A percentile compares a stretch with the other conserved stretches of the same genome.
These are phyloP conservation scores for Orchesella flavescens DNA, from an alignment of 2,888 invertebrate species.

Conservation along the genomic window DNA sequence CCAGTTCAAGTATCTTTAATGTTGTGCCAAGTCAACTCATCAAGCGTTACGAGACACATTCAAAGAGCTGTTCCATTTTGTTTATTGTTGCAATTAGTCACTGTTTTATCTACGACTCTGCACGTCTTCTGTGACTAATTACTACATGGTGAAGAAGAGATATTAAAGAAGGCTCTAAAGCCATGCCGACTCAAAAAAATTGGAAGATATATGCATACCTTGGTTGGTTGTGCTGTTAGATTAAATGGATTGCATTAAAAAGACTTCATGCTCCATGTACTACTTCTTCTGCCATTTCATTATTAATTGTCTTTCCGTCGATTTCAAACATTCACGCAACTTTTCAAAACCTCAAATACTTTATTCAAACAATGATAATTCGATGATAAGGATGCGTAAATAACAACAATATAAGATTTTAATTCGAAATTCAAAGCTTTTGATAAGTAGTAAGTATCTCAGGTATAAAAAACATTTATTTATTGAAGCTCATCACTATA, in stretches of 20 bases:
- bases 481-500: too few relatives aligned
- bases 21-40: conserved; percentile 45
- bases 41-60: conserved; percentile 61
- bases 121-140: conserved; percentile 64
- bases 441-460: too few relatives aligned
- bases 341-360: too few relatives aligned
- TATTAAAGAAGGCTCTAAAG: conserved; percentile 55
- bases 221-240: conserved; percentile 18
- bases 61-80: conserved; percentile 64
- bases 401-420: too few relatives aligned
- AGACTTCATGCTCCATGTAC: too few relatives aligned
- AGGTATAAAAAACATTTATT: too few relatives aligned
- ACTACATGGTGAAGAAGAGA: conserved; percentile 58
- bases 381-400: too few relatives aligned
- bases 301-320: too few relatives aligned
- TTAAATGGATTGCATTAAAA: conserved; percentile 36
- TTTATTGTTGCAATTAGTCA: conserved; percentile 66
- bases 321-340: too few relatives aligned
- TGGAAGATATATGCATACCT: conserved; percentile 40
- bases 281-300: too few relatives aligned
- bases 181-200: conserved; percentile 46
- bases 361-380: too few relatives aligned
- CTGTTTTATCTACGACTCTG: conserved; percentile 64
- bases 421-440: too few relatives aligned
- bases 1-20: conserved; percentile 47